A percentile compares a stretch with the other conserved stretches of the same genome.
phyloP scores from a whole-genome alignment of 1,140 invertebrate species.

The Melipona quadrifasciata region DNA sequence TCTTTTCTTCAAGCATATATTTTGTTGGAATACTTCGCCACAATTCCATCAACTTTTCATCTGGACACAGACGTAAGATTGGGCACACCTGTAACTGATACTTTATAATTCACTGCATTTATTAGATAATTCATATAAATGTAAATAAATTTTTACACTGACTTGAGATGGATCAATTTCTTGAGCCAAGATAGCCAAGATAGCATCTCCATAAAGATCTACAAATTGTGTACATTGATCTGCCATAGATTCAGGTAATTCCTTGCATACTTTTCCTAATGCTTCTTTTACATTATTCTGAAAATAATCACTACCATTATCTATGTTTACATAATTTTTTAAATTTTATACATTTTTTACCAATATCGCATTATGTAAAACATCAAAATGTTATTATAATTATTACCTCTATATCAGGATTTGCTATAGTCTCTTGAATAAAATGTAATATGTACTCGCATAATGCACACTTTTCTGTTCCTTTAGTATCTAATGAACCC shows the following conservation, averaged over 20 bases:
- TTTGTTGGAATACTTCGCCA: slow-evolving; percentile 75
- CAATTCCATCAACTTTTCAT: slow-evolving; percentile 74
- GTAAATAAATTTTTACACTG: slow-evolving; percentile 58
- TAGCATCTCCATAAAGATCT: slow-evolving; percentile 88
- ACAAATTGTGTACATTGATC: slow-evolving; percentile 89
- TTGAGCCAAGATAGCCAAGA: slow-evolving; percentile 90
- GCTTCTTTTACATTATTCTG: slow-evolving; percentile 85
- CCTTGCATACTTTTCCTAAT: slow-evolving; percentile 86
- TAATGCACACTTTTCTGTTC: slow-evolving; percentile 86
- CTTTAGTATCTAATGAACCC: slow-evolving; percentile 58
- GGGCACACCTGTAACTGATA: slow-evolving; percentile 84
- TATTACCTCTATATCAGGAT: slow-evolving; percentile 86
- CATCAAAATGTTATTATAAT: slow-evolving; percentile 15
- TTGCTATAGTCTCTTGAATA: slow-evolving; percentile 87
- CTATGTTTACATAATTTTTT: not conserved
- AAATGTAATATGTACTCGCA: slow-evolving; percentile 93
- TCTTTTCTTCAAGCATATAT: slow-evolving; percentile 81
- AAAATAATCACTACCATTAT: slow-evolving; percentile 30
- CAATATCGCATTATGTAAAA: not conserved
- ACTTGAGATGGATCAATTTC: slow-evolving; percentile 90
- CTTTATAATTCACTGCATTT: not conserved
- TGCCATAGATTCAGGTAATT: slow-evolving; percentile 85
- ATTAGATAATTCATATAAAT: not conserved
- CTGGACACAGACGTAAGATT: slow-evolving; percentile 83
- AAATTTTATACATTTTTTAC: not conserved